Percentiles rank a stretch among this genome's conserved stretches.
These are phyloP conservation scores for Solea solea DNA, from an alignment of 2,113 vertebrate genomes.

Conservation along the genomic window DNA sequence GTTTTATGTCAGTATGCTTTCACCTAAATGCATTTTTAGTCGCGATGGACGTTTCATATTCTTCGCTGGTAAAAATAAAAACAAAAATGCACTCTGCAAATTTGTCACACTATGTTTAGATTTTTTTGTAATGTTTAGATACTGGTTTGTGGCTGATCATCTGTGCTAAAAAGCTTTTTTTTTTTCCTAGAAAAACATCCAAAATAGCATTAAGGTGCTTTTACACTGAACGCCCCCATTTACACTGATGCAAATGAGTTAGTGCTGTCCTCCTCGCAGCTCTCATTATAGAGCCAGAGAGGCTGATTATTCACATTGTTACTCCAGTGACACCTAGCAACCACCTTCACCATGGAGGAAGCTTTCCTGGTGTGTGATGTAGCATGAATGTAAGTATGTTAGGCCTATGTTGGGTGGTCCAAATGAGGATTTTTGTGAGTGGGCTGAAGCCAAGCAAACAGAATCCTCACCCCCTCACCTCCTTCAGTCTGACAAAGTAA, in stretches of 20 bases:
- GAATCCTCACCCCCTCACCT: slow-evolving; percentile 2
- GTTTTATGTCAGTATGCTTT: too few species aligned
- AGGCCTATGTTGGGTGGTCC: slow-evolving; percentile 15
- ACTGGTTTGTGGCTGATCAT: neutral
- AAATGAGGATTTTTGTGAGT: slow-evolving; percentile 24
- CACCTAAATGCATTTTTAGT: too few species aligned
- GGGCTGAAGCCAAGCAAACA: slow-evolving; percentile 17
- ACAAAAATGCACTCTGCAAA: too few species aligned
- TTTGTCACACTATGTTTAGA: too few species aligned
- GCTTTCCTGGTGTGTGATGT: slow-evolving; percentile 19
- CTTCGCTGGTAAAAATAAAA: too few species aligned
- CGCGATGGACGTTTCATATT: too few species aligned
- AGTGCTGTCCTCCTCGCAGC: slow-evolving; percentile 51
- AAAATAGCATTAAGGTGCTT: slow-evolving; percentile 26
- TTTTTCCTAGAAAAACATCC: slow-evolving; percentile 6
- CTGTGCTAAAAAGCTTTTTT: slow-evolving; percentile 2
- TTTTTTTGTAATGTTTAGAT: neutral
- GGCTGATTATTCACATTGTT: slow-evolving; percentile 70
- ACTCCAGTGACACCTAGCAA: slow-evolving; percentile 69
- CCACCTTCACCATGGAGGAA: slow-evolving; percentile 40
- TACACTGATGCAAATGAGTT: slow-evolving; percentile 59
- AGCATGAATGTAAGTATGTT: slow-evolving; percentile 20
- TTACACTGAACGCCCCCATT: slow-evolving; percentile 48
- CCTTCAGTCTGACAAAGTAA: slow-evolving; percentile 36
- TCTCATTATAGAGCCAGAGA: slow-evolving; percentile 60